Percentiles rank a stretch among this genome's conserved stretches.
Conservation (phyloP, 1,140 invertebrate species). For the Aricia agestis region DNA sequence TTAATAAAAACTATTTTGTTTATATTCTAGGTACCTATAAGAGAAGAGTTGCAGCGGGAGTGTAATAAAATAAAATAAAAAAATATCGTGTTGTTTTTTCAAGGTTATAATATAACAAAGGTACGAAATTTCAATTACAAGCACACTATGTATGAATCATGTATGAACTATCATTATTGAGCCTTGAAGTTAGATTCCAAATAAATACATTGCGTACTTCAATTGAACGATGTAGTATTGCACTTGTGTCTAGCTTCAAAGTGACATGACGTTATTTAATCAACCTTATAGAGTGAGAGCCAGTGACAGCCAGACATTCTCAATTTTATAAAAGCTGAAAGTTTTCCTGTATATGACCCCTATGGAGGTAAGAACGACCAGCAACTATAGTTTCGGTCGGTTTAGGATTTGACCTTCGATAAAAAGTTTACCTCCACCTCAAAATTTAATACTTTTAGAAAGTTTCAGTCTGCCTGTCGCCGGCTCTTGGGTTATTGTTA, state of each 20-base stretch:
- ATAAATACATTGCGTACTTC: neutral
- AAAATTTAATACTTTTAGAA: too few species aligned
- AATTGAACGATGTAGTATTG: neutral
- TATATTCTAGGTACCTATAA: conserved; percentile 1
- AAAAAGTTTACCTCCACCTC: too few species aligned
- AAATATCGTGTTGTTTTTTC: neutral
- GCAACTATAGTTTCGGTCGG: too few species aligned
- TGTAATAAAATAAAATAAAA: neutral
- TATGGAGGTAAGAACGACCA: too few species aligned
- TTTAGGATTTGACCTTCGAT: too few species aligned
- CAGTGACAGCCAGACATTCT: too few species aligned
- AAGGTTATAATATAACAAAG: conserved; percentile 4
- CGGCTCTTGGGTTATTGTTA: too few species aligned
- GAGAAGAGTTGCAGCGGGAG: neutral
- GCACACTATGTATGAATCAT: neutral
- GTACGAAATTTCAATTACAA: conserved; percentile 4
- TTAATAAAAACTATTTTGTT: neutral
- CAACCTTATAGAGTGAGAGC: too few species aligned
- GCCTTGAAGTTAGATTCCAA: neutral
- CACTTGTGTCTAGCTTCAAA: neutral
- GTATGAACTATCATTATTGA: neutral
- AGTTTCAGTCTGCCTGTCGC: too few species aligned
- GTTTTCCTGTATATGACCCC: too few species aligned
- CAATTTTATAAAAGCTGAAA: too few species aligned
- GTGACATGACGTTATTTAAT: too few species aligned